Conservation (phyloP, 2,888 invertebrate genomes). For the Molorchus minor region DNA sequence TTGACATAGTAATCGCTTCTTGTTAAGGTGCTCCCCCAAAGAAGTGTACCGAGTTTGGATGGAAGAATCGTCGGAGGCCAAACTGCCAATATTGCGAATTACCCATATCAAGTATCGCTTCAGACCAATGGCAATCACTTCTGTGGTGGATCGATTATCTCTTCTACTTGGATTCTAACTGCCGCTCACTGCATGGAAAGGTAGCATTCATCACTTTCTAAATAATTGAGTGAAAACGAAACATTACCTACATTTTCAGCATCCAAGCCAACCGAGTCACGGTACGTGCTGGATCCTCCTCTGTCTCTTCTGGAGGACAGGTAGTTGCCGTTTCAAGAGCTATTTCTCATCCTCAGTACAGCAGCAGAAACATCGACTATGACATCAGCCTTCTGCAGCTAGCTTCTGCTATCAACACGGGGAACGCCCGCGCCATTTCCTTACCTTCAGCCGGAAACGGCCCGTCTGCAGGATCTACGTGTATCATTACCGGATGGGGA, state of each 20-base stretch:
- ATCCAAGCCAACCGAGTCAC: not conserved
- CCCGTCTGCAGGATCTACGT: conserved; percentile 13
- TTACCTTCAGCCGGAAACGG: not conserved
- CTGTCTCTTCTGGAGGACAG: conserved; percentile 22
- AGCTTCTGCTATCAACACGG: not conserved
- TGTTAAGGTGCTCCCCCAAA: not conserved
- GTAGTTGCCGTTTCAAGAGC: conserved; percentile 18
- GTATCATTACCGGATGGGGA: conserved; percentile 36
- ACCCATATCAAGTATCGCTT: conserved; percentile 6
- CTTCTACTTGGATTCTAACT: not conserved
- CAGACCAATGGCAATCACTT: not conserved
- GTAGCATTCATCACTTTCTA: too few species aligned
- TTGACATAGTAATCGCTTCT: not conserved
- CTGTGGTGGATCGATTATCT: conserved; percentile 1
- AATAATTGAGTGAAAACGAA: too few species aligned
- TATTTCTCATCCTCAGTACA: conserved; percentile 22
- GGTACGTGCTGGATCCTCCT: conserved; percentile 23
- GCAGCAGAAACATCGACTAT: conserved; percentile 19
- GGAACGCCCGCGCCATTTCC: not conserved
- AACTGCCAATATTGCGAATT: not conserved
- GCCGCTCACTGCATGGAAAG: conserved; percentile 6
- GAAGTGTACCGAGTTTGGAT: not conserved
- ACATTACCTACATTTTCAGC: not conserved
- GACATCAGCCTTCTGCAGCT: conserved; percentile 31
- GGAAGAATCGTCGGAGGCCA: conserved; percentile 1